These are phyloP conservation scores for Oligia latruncula DNA, from an alignment of 2,888 invertebrate genomes.

Conservation along the genomic window DNA sequence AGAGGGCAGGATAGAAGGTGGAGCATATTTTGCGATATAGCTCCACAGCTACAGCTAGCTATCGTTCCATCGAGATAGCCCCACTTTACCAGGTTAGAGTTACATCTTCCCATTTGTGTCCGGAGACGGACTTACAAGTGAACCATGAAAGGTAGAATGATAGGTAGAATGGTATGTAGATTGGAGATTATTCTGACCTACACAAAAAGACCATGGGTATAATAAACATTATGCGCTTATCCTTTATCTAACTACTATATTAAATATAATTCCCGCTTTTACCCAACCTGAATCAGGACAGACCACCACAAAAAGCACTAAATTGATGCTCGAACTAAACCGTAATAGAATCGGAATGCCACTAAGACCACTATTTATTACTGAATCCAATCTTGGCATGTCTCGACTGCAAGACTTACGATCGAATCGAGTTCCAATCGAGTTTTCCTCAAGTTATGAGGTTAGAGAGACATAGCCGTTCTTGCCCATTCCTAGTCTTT, in stretches of 20 bases:
- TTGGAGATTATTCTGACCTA: background rate
- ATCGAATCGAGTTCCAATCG: constrained; percentile 61
- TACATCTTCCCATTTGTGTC: no score
- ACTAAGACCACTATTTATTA: constrained; percentile 63
- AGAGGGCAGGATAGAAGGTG: no score
- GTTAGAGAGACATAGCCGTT: constrained; percentile 27
- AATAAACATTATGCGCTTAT: background rate
- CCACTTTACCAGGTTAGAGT: no score
- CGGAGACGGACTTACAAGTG: no score
- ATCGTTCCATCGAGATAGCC: no score
- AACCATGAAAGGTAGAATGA: no score
- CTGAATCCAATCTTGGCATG: constrained; percentile 62
- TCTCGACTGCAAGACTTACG: constrained; percentile 56
- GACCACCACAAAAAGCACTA: constrained; percentile 39
- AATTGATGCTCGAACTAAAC: constrained; percentile 54
- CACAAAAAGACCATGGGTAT: background rate
- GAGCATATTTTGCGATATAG: no score
- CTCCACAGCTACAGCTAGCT: no score
- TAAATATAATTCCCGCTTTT: background rate
- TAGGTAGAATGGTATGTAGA: background rate
- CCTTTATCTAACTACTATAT: constrained; percentile 1
- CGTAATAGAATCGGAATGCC: constrained; percentile 62
- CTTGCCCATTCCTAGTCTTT: background rate
- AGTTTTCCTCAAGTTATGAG: constrained; percentile 60
- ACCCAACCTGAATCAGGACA: constrained; percentile 6